Conservation (phyloP, 2,888 invertebrate genomes). For the Cerastis rubricosa region DNA sequence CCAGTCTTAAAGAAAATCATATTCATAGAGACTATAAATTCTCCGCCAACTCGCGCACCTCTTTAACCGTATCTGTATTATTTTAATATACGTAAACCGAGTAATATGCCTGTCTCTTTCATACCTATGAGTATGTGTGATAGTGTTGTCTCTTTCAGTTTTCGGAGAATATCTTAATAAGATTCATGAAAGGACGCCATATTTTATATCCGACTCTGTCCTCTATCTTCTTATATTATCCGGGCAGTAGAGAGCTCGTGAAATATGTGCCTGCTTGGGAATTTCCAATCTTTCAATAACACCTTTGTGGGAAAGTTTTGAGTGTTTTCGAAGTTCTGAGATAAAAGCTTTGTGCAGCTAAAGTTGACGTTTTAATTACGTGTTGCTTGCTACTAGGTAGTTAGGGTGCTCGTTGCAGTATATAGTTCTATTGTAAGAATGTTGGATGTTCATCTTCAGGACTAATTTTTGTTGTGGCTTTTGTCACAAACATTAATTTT, state of each 20-base stretch:
- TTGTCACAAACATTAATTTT: neutral
- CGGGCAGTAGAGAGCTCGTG: constrained; percentile 86
- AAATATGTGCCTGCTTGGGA: constrained; percentile 90
- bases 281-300: constrained; percentile 91
- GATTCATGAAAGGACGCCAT: constrained; percentile 96
- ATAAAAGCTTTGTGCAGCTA: constrained; percentile 67
- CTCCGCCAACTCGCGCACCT: constrained; percentile 83
- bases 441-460: neutral
- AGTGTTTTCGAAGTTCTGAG: constrained; percentile 78
- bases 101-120: constrained; percentile 74
- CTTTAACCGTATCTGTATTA: constrained; percentile 89
- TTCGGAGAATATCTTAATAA: constrained; percentile 95
- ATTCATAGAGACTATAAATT: constrained; percentile 90
- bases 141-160: constrained; percentile 85
- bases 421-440: constrained; percentile 3
- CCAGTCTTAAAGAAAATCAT: constrained; percentile 89
- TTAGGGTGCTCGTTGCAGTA: constrained; percentile 6
- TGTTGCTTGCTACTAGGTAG: constrained; percentile 18
- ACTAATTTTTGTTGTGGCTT: neutral
- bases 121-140: constrained; percentile 53
- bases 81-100: constrained; percentile 90
- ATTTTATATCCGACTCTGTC: constrained; percentile 94
- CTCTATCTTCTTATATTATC: constrained; percentile 91
- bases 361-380: constrained; percentile 59
- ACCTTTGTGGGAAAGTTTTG: constrained; percentile 82